These are phyloP conservation scores for Triops longicaudatus DNA, from an alignment of 1,140 invertebrate genomes.

Conservation along the genomic window DNA sequence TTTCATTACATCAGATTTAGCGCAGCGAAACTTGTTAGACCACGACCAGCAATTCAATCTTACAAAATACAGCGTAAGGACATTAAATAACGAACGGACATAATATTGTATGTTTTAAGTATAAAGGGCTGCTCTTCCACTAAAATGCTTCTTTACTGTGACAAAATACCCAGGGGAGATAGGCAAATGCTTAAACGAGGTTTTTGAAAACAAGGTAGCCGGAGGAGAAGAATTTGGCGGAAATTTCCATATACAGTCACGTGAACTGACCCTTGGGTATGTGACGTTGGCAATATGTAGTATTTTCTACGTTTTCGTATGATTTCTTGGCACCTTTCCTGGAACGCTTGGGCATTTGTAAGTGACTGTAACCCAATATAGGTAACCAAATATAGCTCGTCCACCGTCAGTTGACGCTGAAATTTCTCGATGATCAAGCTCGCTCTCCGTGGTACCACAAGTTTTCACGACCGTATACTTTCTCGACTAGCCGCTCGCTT, in stretches of 20 bases:
- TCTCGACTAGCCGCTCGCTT: too few species aligned
- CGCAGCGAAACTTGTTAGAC: background rate
- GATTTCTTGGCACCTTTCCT: conserved; percentile 7
- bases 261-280: background rate
- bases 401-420: background rate
- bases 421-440: background rate
- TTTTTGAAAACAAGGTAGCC: background rate
- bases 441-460: background rate
- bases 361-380: background rate
- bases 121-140: too few species aligned
- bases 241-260: background rate
- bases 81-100: too few species aligned
- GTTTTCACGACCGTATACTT: background rate
- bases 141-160: background rate
- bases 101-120: too few species aligned
- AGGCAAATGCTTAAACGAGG: background rate
- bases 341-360: background rate
- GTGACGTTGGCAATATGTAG: background rate
- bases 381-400: conserved; percentile 5
- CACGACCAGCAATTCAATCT: background rate
- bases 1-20: background rate
- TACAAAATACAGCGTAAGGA: too few species aligned
- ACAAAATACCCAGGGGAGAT: background rate
- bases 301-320: background rate
- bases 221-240: background rate